Conservation (phyloP, 1,140 invertebrate species). For the Drosophila willistoni region DNA sequence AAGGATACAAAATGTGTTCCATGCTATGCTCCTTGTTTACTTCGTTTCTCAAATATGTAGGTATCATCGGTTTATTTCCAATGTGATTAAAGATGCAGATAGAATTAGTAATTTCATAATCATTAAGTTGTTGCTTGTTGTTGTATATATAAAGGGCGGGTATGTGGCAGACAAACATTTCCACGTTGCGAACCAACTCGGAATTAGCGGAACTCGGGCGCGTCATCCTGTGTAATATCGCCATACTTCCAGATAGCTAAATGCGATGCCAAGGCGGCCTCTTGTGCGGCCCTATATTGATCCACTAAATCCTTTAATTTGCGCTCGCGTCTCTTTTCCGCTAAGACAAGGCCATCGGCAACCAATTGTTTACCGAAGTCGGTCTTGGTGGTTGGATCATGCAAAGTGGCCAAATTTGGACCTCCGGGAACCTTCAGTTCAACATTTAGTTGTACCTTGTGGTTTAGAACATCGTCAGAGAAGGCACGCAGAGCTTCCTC, state of each 20-base stretch:
- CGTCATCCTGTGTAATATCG: conserved; percentile 96
- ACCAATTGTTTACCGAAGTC: conserved; percentile 94
- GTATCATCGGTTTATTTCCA: conserved; percentile 46
- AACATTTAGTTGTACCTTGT: conserved; percentile 89
- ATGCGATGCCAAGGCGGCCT: conserved; percentile 92
- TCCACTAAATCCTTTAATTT: conserved; percentile 91
- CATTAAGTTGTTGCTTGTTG: conserved; percentile 72
- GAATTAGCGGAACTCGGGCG: conserved; percentile 79
- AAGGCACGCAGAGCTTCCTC: conserved; percentile 90
- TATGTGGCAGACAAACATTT: conserved; percentile 83
- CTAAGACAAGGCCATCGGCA: conserved; percentile 92
- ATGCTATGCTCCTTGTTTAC: conserved; percentile 26
- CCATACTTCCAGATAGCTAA: conserved; percentile 97
- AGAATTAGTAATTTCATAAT: conserved; percentile 81
- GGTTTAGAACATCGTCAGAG: conserved; percentile 87
- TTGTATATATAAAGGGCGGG: conserved; percentile 82
- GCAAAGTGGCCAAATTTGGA: conserved; percentile 88
- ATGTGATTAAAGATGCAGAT: conserved; percentile 62
- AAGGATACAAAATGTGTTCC: conserved; percentile 63
- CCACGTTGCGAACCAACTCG: conserved; percentile 47
- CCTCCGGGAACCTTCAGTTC: conserved; percentile 86
- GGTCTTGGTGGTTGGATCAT: conserved; percentile 88
- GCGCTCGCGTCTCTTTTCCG: conserved; percentile 91
- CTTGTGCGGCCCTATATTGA: conserved; percentile 93
- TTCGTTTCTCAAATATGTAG: conserved; percentile 52